Percentiles rank a stretch among this genome's conserved stretches.
Conservation (phyloP, 2,113 vertebrate species). For the Hystrix cristata region DNA sequence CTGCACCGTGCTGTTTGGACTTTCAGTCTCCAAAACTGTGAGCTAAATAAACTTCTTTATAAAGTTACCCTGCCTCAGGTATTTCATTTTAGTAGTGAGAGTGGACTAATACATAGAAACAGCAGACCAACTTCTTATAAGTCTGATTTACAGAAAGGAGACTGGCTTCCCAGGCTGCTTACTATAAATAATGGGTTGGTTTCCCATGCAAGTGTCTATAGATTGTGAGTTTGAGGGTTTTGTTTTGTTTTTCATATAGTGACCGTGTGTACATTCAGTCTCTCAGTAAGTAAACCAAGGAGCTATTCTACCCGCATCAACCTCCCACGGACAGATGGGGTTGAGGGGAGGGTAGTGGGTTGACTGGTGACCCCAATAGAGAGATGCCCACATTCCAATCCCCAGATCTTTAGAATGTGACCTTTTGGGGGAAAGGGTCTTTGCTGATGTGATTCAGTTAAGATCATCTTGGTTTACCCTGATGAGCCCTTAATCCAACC, state of each 20-base stretch:
- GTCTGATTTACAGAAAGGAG: background rate
- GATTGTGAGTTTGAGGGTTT: background rate
- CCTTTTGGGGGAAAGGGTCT: background rate
- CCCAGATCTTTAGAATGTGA: background rate
- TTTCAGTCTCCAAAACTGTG: background rate
- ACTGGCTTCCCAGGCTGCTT: background rate
- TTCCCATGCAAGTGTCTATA: background rate
- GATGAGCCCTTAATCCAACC: background rate
- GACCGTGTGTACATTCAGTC: background rate
- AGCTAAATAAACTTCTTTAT: background rate
- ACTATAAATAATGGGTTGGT: background rate
- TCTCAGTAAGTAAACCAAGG: background rate
- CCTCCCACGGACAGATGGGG: accelerated
- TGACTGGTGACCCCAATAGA: background rate
- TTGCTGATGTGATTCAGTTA: background rate
- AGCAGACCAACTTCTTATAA: background rate
- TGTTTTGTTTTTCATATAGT: background rate
- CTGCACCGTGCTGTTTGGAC: background rate
- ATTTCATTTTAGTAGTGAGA: background rate
- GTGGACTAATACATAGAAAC: background rate
- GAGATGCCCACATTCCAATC: background rate
- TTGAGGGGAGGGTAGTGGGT: background rate
- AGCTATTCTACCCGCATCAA: background rate
- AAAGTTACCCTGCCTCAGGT: background rate
- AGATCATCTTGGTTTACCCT: background rate